Evolutionary conservation across 2,888 invertebrate genomes (phyloP), one percentile per base, ranked within the genome.

Genomic region (Hymenopus coronatus): DNA sequence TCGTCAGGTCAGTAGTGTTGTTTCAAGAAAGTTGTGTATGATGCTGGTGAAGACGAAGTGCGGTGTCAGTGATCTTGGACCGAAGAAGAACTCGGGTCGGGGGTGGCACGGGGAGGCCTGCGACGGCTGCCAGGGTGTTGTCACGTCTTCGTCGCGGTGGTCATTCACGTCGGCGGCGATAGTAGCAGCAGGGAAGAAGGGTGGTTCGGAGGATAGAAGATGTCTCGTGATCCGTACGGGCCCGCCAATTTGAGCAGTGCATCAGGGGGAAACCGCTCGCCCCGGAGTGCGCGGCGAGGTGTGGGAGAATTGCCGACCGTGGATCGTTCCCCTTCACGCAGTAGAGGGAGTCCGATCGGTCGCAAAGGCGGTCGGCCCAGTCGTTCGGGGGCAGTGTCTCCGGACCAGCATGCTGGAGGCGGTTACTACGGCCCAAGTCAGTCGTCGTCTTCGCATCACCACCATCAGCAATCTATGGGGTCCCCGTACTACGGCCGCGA

Each of bases 261-360:
- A 70, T 70, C 54, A 46, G 94, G 95, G 93, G 93, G 95, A 94
- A 95, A 95, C 94, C 95, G 96, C 94, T 94, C 96, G 94, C 93
- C 94, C 94, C 92, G 94, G 94, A 93, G 94, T 94, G 92, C 95
- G 94, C 93, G 94, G 95, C 92, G 94, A 95, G 92, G 89, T 70
- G 54, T 86, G 88, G 94, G 94, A 89, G 96, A 96, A 93, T 94
- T 97, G 94, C 97, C 97, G 93, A 97, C 97, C 93, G 97, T 97
- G 94, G 97, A 98, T 96, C 96, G 97, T 93, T 97, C 97, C 94
- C 97, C 97, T 93, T 97, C 97, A 92, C 95, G 97, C 93, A 90
- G 93, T 90, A 91, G 92, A 89, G 93, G 93, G 91, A 91, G 91
- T 87, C 92, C 91, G 82, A 90, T 91, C 28, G 91, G 92, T 28